Conservation (phyloP, 1,140 invertebrate species). For the Eueides isabella region DNA sequence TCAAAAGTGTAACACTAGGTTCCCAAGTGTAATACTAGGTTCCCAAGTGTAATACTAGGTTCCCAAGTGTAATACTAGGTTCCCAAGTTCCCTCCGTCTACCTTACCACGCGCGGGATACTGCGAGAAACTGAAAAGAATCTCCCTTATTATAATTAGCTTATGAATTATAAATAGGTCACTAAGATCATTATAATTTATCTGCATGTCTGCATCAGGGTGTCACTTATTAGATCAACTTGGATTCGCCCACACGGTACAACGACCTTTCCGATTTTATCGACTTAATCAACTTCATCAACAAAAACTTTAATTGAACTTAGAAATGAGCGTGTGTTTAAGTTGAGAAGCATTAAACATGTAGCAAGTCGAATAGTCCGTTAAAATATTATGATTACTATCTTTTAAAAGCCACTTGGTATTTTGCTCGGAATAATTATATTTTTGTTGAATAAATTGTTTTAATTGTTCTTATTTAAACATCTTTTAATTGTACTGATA, state of each 20-base stretch:
- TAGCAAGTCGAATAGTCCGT: background rate
- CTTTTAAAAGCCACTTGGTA: background rate
- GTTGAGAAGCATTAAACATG: background rate
- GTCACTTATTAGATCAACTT: constrained; percentile 35
- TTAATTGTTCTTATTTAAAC: background rate
- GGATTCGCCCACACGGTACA: constrained; percentile 40
- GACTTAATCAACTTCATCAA: constrained; percentile 38
- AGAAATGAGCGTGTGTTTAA: constrained; percentile 12
- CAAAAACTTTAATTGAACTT: constrained; percentile 42
- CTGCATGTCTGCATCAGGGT: constrained; percentile 34
- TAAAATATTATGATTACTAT: background rate
- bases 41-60: too few species aligned
- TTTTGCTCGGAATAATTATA: background rate
- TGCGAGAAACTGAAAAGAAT: too few species aligned
- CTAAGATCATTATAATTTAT: constrained; percentile 27
- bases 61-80: too few species aligned
- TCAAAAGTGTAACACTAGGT: too few species aligned
- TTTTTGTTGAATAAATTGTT: background rate
- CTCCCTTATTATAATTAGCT: background rate
- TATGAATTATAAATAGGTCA: constrained; percentile 24
- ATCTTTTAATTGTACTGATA: background rate
- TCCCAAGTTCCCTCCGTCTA: too few species aligned
- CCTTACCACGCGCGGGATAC: too few species aligned
- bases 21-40: too few species aligned
- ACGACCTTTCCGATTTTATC: constrained; percentile 38